Evolutionary conservation across 1,140 invertebrate genomes (phyloP), one percentile per base, ranked within the genome.

Genomic region (Camponotus vicinus): DNA sequence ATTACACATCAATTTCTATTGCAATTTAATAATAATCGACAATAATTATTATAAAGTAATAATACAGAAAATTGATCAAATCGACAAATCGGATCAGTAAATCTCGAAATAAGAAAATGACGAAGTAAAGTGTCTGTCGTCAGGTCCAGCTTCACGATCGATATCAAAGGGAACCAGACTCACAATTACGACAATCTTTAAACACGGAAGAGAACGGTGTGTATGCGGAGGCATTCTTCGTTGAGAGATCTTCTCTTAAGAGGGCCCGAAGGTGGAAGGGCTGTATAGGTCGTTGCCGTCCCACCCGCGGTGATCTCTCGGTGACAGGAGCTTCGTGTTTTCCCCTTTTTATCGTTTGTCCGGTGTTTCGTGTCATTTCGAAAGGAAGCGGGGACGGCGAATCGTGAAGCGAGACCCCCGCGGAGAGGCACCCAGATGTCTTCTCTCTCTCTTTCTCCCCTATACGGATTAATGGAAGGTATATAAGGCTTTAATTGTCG

Each of bases 401-500:
- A 77, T 32, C 73, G 61, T 85, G 82, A 84, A 61, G 66, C 70
- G 61, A 89, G 78, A 88, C 93, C 86, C 92, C 93, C 75, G 89
- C 78, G 61, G 92, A 73, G 92, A 85, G 57, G 57, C 88, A 86
- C 69, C 86, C 76, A 64, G 49, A 63, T 70, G 37, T 61, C 61
- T 64, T 78, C 18, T 85, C 76, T 66, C 73, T 32, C 86, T 83
- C 76, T 40, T 66, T 82, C 80, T 89, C 85, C 84, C 75, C 89
- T 85, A 88, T 75, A 85, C 86, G 86, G 91, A 93, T 93, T 93
- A 93, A 93, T 93, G 90, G 87, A 91, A 67, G 70, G 84, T 88
- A 87, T 52, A 52, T 73, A 87, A 90, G 91, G 91, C 90, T 93
- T 93, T 93, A 93, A 93, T 93, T 93, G 93, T 91, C 87, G 78